Evolutionary conservation across 1,140 invertebrate genomes (phyloP).

Genomic region (Lepidostoma basale): DNA sequence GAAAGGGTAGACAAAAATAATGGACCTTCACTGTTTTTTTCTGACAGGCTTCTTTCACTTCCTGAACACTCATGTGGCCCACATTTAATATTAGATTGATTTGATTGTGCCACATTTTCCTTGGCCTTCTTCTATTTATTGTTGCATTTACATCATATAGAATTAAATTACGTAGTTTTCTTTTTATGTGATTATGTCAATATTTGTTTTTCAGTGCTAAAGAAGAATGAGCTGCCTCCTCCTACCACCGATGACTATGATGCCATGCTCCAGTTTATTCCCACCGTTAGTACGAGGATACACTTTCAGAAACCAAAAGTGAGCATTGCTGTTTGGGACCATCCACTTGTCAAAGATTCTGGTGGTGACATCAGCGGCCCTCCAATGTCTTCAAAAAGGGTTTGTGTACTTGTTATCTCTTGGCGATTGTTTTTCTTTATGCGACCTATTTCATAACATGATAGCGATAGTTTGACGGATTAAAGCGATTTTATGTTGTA

Average conservation of each 20-base stretch:
- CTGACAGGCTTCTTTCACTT: too few species aligned
- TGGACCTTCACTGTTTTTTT: too few species aligned
- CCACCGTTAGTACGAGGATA: slow-evolving; percentile 61
- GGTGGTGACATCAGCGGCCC: background rate
- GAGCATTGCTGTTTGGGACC: slow-evolving; percentile 65
- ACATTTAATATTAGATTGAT: too few species aligned
- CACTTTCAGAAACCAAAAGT: slow-evolving; percentile 62
- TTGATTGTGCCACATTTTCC: too few species aligned
- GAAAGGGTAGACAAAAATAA: too few species aligned
- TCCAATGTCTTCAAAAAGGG: background rate
- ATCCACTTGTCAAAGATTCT: slow-evolving; percentile 44
- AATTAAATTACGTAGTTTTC: background rate
- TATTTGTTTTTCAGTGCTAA: slow-evolving; percentile 29
- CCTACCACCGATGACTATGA: slow-evolving; percentile 68
- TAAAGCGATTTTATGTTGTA: too few species aligned
- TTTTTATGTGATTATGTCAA: background rate
- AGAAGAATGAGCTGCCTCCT: slow-evolving; percentile 54
- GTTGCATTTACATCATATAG: too few species aligned
- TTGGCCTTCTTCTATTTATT: too few species aligned
- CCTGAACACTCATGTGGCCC: background rate
- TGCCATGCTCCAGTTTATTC: slow-evolving; percentile 64
- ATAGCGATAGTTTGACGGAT: too few species aligned
- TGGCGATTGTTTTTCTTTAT: background rate
- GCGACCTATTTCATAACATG: too few species aligned
- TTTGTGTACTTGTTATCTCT: too few species aligned